Evolutionary conservation across 2,113 vertebrate genomes (phyloP), one percentile per base, ranked within the genome.

Genomic region (Lampris incognitus): DNA sequence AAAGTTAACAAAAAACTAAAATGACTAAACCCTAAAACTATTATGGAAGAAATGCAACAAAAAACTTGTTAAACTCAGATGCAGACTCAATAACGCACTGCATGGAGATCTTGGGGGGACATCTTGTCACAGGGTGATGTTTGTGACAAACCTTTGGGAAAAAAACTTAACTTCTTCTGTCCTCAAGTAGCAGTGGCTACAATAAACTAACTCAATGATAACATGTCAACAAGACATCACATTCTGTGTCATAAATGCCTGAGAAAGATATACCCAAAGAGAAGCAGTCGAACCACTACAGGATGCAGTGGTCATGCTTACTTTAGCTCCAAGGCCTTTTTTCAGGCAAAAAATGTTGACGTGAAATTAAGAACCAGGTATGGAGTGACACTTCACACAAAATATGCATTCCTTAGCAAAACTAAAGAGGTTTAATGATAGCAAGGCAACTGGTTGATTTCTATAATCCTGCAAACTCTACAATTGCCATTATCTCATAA

Each of bases 371-470:
- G 51, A 54, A 8, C 10, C 51, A 46, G 1, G 44, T 46, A 46
- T 46, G 44, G 44, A 46, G 4, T 5, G 44, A 46, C 44, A 55
- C 52, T 58, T n/a, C 56, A 74, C 72, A 87, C 72, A 76, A 85
- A 62, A 73, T 79, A 81, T 85, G 63, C 59, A 56, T 71, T 40
- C 74, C 61, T 46, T 70, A 81, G 39, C 39, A 57, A 46, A 66
- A 64, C 39, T 55, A 54, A 66, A 54, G 9, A 72, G 11, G 50
- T 69, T 38, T 56, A 10, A 24, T 77, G 36, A 36, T 24, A 38
- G 13, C 13, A 36, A 85, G 80, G 79, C 72, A 80, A 74, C 41
- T 70, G 70, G 84, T 76, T 72, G 57, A n/a, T 65, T 54, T 76
- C 50, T 66, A 44, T 48, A 79, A 65, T 80, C 24, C 24, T 24